Conservation (phyloP, 2,797 vertebrate genomes). For the Pantherophis alleghaniensis region DNA sequence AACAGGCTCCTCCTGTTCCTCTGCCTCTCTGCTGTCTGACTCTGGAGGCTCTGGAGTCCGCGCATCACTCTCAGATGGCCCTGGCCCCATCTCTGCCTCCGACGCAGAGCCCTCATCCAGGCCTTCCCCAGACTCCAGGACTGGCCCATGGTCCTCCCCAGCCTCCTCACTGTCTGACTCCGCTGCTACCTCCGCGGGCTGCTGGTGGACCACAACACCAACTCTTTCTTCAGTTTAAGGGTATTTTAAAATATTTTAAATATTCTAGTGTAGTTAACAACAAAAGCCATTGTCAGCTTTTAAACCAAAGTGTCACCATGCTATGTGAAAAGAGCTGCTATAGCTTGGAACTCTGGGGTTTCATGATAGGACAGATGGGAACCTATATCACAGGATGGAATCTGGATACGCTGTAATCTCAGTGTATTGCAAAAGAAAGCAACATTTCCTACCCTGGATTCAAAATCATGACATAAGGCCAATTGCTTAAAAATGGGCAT, state of each 20-base stretch:
- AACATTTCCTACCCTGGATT: conserved; percentile 22
- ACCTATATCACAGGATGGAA: background rate
- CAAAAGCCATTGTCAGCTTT: background rate
- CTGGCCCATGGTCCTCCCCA: too few relatives aligned
- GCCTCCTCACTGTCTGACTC: too few relatives aligned
- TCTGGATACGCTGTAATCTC: background rate
- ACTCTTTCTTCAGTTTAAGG: background rate
- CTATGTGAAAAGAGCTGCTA: background rate
- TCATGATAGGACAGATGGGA: background rate
- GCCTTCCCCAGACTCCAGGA: too few relatives aligned
- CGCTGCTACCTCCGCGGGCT: too few relatives aligned
- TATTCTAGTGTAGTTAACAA: background rate
- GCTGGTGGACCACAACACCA: too few relatives aligned
- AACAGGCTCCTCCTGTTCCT: too few relatives aligned
- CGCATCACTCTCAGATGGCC: too few relatives aligned
- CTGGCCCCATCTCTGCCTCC: too few relatives aligned
- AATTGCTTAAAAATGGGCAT: background rate
- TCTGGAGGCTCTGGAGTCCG: too few relatives aligned
- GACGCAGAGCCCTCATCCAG: too few relatives aligned
- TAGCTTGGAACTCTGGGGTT: background rate
- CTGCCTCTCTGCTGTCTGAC: too few relatives aligned
- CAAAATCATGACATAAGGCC: conserved; percentile 9
- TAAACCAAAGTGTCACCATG: background rate
- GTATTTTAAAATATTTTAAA: background rate
- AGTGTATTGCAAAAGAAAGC: background rate